phyloP scores from a whole-genome alignment of 2,797 vertebrate species.

The Carduelis carduelis region DNA sequence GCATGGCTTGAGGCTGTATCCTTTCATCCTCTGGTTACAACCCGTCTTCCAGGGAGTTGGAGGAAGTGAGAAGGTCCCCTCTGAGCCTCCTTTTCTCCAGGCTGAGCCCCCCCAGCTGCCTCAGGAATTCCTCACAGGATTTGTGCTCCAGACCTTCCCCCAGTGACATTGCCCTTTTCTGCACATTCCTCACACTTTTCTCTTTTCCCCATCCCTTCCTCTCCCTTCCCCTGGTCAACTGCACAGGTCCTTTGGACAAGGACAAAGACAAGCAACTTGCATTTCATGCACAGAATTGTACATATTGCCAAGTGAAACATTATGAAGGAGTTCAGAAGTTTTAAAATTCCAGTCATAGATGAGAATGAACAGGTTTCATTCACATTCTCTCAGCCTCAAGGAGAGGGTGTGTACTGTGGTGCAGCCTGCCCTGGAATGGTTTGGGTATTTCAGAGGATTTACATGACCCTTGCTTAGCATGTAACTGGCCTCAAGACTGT shows the following conservation, averaged over 20 bases:
- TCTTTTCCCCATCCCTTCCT: background rate
- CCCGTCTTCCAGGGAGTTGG: too few species aligned
- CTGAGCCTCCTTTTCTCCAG: background rate
- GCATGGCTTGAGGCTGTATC: too few species aligned
- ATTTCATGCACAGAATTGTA: fast-evolving
- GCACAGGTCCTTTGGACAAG: background rate
- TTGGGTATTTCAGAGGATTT: background rate
- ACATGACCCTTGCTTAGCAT: background rate
- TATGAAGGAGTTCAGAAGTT: background rate
- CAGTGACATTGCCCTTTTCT: background rate
- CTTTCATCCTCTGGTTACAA: background rate
- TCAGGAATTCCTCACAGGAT: background rate
- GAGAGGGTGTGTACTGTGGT: background rate
- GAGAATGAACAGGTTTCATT: background rate
- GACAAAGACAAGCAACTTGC: background rate
- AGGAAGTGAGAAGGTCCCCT: too few species aligned
- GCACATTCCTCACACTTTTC: background rate
- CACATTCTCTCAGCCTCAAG: background rate
- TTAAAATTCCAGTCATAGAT: background rate
- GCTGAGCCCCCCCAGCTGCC: background rate
- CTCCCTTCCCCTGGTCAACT: background rate
- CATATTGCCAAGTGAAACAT: fast-evolving
- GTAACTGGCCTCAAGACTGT: background rate
- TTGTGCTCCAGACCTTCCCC: background rate
- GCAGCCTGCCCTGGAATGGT: background rate